These are phyloP conservation scores for Xenopus petersii DNA, from an alignment of 2,797 vertebrate genomes.

Conservation along the genomic window DNA sequence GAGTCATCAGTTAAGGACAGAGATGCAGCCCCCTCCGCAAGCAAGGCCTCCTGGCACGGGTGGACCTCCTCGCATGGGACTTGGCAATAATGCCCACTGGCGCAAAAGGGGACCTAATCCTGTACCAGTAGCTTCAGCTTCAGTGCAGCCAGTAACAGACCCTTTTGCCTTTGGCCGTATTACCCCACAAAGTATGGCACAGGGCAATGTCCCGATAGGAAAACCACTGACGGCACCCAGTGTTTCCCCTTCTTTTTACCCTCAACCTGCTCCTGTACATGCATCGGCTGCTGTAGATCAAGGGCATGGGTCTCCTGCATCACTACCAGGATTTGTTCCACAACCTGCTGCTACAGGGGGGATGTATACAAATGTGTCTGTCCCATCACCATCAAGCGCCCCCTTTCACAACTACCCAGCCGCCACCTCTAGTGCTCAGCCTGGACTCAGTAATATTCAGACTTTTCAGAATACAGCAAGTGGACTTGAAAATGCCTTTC, in stretches of 20 bases:
- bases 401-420: constrained; percentile 45
- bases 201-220: constrained; percentile 65
- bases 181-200: constrained; percentile 63
- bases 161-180: constrained; percentile 86
- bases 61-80: constrained; percentile 74
- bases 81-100: constrained; percentile 74
- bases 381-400: constrained; percentile 54
- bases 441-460: constrained; percentile 65
- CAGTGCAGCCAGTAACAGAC: constrained; percentile 81
- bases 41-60: constrained; percentile 69
- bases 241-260: constrained; percentile 58
- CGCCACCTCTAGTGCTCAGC: constrained; percentile 58
- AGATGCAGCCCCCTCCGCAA: constrained; percentile 89
- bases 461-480: constrained; percentile 58
- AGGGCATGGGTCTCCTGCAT: constrained; percentile 51
- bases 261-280: constrained; percentile 52
- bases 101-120: constrained; percentile 65
- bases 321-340: constrained; percentile 33
- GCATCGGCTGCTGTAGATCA: constrained; percentile 54
- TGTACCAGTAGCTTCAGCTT: constrained; percentile 58
- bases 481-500: constrained; percentile 50
- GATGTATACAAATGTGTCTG: constrained; percentile 55
- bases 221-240: constrained; percentile 54
- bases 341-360: constrained; percentile 58
- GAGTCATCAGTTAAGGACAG: neutral